Base-by-base conservation (phyloP, 2,113 vertebrate species). In the Poeciliopsis occidentalis region DNA sequence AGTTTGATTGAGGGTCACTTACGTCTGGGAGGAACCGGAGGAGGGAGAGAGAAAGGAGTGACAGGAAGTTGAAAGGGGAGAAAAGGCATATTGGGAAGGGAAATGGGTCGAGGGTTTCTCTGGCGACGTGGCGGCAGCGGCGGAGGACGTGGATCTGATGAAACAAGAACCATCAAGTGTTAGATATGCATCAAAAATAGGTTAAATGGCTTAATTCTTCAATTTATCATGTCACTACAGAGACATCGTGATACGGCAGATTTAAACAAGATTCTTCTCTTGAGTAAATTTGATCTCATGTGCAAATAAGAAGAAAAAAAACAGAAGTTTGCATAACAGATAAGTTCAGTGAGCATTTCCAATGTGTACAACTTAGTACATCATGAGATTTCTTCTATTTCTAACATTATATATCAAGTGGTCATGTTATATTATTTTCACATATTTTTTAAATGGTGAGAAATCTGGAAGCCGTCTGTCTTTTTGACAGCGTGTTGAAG, bases 91-190 rank as follows among this genome's bases (percentile, higher is more conserved):
- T 70, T 24, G 2, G 83, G 78, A 12, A 84, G 19, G 17, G 91
- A 87, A 0, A 67, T 47, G 1, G 88, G 84, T 0, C 76, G 73
- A 30, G 80, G 69, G 41, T 83, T 93, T 32, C 39, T 75, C 2
- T 61, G 13, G 4, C 64, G 84, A 4, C 91, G 91, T 31, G 93
- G 92, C n/a, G 92, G 93, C 51, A 93, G 71, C 2, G 92, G 94
- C 1, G 94, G 93, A 62, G 90, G 89, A 60, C 10, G 60, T 10
- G 57, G 15, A 22, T 31, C 87, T 89, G 75, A 12, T 60, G 7
- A 31, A 27, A 51, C 37, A 54, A 47, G 47, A 51, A 51, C 19
- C 4, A 5, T 22, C 47, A 51, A 17, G 15, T 17, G 47, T 51
- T 51, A 8, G 19, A 51, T 51, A 10, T 57, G 51, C 51, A 57